phyloP scores from a whole-genome alignment of 1,140 invertebrate species.

The Halictus rubicundus region DNA sequence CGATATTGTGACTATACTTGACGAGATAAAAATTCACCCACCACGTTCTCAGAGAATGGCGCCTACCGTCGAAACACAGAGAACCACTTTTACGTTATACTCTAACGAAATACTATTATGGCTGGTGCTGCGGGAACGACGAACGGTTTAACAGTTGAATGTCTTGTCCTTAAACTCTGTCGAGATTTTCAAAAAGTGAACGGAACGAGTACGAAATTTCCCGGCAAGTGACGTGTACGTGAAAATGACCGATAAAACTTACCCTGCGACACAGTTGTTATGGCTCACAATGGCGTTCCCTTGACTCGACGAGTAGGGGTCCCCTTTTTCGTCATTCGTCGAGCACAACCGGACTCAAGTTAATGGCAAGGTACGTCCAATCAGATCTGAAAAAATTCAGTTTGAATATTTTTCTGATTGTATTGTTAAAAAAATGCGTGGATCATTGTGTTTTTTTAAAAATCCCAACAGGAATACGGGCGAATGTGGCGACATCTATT shows the following conservation, averaged over 20 bases:
- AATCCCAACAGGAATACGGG: background rate
- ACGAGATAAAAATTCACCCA: slow-evolving; percentile 32
- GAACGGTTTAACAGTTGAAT: background rate
- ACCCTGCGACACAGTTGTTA: slow-evolving; percentile 85
- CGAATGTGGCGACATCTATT: slow-evolving; percentile 39
- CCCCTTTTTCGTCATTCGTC: slow-evolving; percentile 64
- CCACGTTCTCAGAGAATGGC: slow-evolving; percentile 74
- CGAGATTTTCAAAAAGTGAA: slow-evolving; percentile 57
- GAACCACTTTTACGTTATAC: slow-evolving; percentile 24
- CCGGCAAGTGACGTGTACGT: slow-evolving; percentile 83
- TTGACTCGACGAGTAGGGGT: slow-evolving; percentile 77
- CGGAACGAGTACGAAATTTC: slow-evolving; percentile 80
- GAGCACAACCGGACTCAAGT: background rate
- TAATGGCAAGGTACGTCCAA: background rate
- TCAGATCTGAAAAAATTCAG: slow-evolving; percentile 44
- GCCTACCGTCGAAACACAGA: slow-evolving; percentile 75
- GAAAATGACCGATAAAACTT: slow-evolving; percentile 85
- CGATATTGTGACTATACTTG: slow-evolving; percentile 22
- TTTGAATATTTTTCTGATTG: slow-evolving; percentile 17
- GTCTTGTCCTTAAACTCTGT: background rate
- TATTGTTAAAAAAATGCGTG: slow-evolving; percentile 49
- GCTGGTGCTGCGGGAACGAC: background rate
- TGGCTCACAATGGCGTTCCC: slow-evolving; percentile 90
- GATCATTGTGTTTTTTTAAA: background rate
- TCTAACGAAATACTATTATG: background rate